phyloP scores from a whole-genome alignment of 2,888 invertebrate species.

The Onchidella celtica region DNA sequence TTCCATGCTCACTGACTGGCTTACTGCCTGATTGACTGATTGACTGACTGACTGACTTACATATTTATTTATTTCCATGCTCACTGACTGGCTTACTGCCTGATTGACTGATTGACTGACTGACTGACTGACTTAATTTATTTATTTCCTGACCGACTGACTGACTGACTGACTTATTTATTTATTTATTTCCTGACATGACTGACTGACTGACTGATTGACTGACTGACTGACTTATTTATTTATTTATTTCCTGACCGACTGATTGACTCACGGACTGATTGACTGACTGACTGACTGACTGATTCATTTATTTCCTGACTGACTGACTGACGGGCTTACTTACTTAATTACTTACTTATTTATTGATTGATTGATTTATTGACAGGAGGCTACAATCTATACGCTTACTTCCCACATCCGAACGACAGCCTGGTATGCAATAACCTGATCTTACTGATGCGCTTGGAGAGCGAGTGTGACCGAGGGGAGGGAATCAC shows the following conservation, averaged over 20 bases:
- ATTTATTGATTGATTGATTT: background rate
- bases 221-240: background rate
- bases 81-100: too few relatives aligned
- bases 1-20: too few relatives aligned
- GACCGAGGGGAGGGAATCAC: conserved; percentile 69
- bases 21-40: too few relatives aligned
- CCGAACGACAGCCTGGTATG: conserved; percentile 55
- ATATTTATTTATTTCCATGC: too few relatives aligned
- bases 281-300: background rate
- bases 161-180: too few relatives aligned
- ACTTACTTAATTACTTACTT: too few relatives aligned
- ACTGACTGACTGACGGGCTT: background rate
- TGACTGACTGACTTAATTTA: too few relatives aligned
- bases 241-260: background rate
- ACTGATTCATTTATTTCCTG: background rate
- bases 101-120: too few relatives aligned
- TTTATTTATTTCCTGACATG: too few relatives aligned
- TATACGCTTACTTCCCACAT: conserved; percentile 53
- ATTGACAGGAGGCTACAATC: conserved; percentile 57
- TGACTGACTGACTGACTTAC: too few relatives aligned
- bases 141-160: too few relatives aligned
- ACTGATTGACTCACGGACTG: background rate
- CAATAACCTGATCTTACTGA: conserved; percentile 46
- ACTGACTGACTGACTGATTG: background rate
- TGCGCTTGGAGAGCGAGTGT: conserved; percentile 72